Percentiles rank a stretch among this genome's conserved stretches.
Conservation (phyloP, 2,888 invertebrate species). For the Arctia plantaginis region DNA sequence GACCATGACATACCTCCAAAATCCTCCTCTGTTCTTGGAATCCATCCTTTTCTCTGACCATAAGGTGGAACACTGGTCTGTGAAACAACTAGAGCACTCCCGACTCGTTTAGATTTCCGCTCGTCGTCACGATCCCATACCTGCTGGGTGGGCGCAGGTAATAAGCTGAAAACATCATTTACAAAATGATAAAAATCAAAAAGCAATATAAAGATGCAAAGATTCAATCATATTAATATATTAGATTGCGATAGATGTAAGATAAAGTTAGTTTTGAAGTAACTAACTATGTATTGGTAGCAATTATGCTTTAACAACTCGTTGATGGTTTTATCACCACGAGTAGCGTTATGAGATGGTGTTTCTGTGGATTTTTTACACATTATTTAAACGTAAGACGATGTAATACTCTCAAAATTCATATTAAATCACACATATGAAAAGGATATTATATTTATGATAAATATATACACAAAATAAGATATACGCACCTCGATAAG, state of each 20-base stretch:
- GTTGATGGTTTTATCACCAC: background rate
- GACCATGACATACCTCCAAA: conserved; percentile 81
- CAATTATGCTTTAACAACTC: background rate
- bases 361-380: background rate
- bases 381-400: background rate
- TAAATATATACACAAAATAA: conserved; percentile 34
- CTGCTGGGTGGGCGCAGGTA: conserved; percentile 95
- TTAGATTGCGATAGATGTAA: background rate
- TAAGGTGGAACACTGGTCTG: conserved; percentile 96
- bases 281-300: background rate
- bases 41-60: conserved; percentile 97
- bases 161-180: conserved; percentile 85
- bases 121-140: conserved; percentile 97
- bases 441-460: background rate
- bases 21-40: conserved; percentile 93
- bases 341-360: background rate
- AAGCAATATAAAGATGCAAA: background rate
- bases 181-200: background rate
- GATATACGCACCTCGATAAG: conserved; percentile 72
- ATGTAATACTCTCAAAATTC: background rate
- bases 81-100: conserved; percentile 90
- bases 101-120: conserved; percentile 82
- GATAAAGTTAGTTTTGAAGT: background rate
- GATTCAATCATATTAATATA: background rate
- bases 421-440: background rate